Evolutionary conservation across 2,888 invertebrate genomes (phyloP), one percentile per base, ranked within the genome.

Genomic region (Petrolisthes manimaculis): DNA sequence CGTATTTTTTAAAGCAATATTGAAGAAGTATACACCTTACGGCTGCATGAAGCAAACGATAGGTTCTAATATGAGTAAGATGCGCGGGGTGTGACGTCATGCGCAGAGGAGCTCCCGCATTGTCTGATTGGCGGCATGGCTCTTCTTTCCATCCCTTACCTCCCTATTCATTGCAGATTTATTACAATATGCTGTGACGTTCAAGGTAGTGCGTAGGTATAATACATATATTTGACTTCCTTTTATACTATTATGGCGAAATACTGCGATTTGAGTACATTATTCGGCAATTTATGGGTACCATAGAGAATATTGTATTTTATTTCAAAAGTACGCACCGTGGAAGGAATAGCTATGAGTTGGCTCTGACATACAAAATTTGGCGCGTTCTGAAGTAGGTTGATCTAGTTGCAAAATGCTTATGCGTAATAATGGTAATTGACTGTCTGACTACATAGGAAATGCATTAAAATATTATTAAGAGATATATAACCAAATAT

Each of bases 91-190:
- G 83, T 89, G 89, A 89, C 89, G 89, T 89, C 89, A 89, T 81
- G 82, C 85, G 85, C 84, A 78, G 51, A 67, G 18, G 75, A 8
- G 80, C 86, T 71, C 71, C 88, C 84, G 88, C 88, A 88, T 88
- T 88, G 88, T 88, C 55, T 88, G 88, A 88, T 84, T 84, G 88
- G 88, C 88, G 88, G 88, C 81, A 86, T 83, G 75, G 88, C 88
- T 85, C 12, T 88, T 88, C 87, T 80, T n/a, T 14, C 9, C 83
- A 55, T 79, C 71, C 3, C 53, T 55, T 21, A 18, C 77, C 79
- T 37, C 53, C 85, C 83, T 74, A 12, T 55, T 37, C n/a, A 24
- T 61, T 51, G 12, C 56, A 74, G 51, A 18, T 69, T 71, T 71
- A 51, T 37, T n/a, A 37, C 37, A 77, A 37, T 37, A 37, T 77